These are phyloP conservation scores for Corythornis cristatus DNA, from an alignment of 2,113 vertebrate genomes.

Conservation along the genomic window DNA sequence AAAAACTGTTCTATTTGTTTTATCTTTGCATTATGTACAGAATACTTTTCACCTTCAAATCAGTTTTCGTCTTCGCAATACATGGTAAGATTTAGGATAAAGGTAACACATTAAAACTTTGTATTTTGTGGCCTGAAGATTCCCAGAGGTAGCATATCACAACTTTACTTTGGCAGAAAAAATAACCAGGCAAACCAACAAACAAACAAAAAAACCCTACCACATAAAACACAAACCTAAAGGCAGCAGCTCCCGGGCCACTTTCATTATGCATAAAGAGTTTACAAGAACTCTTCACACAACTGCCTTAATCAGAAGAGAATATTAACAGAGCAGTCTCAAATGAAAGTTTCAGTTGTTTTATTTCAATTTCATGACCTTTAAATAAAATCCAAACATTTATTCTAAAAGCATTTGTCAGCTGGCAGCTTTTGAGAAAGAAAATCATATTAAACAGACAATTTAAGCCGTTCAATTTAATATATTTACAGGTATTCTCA, in stretches of 20 bases:
- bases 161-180: neutral
- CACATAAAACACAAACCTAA: neutral
- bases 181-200: too few relatives aligned
- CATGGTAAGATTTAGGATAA: neutral
- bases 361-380: neutral
- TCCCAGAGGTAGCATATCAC: neutral
- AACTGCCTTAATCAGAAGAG: neutral
- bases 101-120: neutral
- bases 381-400: neutral
- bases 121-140: neutral
- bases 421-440: neutral
- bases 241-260: neutral
- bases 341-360: neutral
- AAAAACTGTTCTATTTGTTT: neutral
- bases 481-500: neutral
- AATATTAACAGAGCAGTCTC: neutral
- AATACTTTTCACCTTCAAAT: neutral
- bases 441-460: neutral
- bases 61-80: neutral
- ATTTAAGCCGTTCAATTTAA: neutral
- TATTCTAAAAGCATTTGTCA: neutral
- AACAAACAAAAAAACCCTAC: neutral
- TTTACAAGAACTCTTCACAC: neutral
- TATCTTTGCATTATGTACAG: neutral
- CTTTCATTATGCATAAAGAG: neutral